phyloP scores from a whole-genome alignment of 2,888 invertebrate species.

The Drosophila phalerata region DNA sequence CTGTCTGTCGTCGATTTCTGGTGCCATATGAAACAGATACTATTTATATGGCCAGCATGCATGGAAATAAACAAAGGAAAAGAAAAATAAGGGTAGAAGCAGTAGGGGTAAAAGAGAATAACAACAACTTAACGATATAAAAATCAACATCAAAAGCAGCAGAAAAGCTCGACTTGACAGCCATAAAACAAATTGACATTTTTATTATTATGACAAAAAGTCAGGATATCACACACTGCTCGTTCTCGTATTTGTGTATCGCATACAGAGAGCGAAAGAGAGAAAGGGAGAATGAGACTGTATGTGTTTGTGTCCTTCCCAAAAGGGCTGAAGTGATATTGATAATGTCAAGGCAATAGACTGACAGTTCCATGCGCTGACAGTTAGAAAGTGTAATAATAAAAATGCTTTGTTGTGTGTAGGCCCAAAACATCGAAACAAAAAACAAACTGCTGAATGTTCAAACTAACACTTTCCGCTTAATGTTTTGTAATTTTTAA shows the following conservation, averaged over 20 bases:
- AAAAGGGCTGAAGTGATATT: conserved; percentile 53
- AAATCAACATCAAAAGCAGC: conserved; percentile 68
- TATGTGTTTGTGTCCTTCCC: neutral
- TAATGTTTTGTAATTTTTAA: conserved; percentile 40
- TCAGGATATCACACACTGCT: conserved; percentile 66
- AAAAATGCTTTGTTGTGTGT: conserved; percentile 40
- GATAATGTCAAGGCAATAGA: conserved; percentile 48
- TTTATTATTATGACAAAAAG: conserved; percentile 76
- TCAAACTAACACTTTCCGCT: conserved; percentile 4
- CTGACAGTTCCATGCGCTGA: conserved; percentile 24
- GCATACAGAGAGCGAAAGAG: too few species aligned
- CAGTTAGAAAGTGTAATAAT: conserved; percentile 32
- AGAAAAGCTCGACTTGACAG: conserved; percentile 67
- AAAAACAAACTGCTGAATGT: conserved; percentile 8
- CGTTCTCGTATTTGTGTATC: conserved; percentile 8
- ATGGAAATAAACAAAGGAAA: conserved; percentile 38
- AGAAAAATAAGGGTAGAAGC: neutral
- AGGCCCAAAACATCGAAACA: conserved; percentile 3
- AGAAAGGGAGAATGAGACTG: neutral
- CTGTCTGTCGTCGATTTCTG: conserved; percentile 26
- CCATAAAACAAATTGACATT: conserved; percentile 77
- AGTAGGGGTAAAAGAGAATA: neutral
- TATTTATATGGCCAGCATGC: conserved; percentile 35
- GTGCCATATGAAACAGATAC: conserved; percentile 47
- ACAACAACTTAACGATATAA: conserved; percentile 39